phyloP scores from a whole-genome alignment of 2,113 vertebrate species.

The Sorex araneus region DNA sequence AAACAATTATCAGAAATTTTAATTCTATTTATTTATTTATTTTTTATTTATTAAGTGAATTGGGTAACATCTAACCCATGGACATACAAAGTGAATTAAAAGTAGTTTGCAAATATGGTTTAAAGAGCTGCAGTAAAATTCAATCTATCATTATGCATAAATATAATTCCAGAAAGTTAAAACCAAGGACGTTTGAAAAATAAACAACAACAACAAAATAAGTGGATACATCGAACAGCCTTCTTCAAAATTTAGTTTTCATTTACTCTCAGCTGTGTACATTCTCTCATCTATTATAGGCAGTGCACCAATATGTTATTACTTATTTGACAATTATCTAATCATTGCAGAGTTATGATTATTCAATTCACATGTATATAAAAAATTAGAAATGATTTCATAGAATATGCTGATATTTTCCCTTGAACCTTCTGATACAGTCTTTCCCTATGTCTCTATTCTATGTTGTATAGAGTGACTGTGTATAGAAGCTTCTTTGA shows the following conservation, averaged over 20 bases:
- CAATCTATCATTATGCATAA: too few relatives aligned
- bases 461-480: background rate
- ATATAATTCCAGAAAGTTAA: too few relatives aligned
- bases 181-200: background rate
- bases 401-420: background rate
- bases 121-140: background rate
- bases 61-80: too few relatives aligned
- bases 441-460: background rate
- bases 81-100: too few relatives aligned
- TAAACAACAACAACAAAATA: background rate
- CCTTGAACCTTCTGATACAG: background rate
- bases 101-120: background rate
- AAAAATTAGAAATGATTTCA: background rate
- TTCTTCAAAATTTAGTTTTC: background rate
- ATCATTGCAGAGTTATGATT: background rate
- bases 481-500: background rate
- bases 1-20: background rate
- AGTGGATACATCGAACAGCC: background rate
- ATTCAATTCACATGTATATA: background rate
- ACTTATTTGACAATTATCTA: background rate
- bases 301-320: background rate
- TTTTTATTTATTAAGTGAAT: background rate
- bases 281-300: background rate
- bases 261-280: background rate
- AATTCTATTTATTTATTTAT: background rate